These are phyloP conservation scores for Heloderma charlesbogerti DNA, from an alignment of 2,113 vertebrate species.

Conservation along the genomic window DNA sequence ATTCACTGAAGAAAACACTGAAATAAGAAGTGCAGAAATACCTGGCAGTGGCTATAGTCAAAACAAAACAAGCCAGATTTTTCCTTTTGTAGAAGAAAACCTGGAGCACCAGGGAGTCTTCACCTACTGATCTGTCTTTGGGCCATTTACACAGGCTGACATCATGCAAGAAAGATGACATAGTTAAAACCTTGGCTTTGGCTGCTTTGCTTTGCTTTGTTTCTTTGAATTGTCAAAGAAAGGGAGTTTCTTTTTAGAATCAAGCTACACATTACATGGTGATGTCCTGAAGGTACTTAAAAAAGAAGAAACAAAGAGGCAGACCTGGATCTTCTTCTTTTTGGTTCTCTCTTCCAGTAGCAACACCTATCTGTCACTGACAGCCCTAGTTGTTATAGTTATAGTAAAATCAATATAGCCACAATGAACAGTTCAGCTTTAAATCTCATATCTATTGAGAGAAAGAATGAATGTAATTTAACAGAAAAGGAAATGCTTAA, in stretches of 20 bases:
- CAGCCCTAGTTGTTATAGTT: neutral
- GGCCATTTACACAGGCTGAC: slow-evolving; percentile 30
- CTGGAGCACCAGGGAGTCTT: slow-evolving; percentile 38
- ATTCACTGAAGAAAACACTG: neutral
- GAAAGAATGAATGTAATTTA: neutral
- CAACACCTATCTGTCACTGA: neutral
- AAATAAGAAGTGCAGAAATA: slow-evolving; percentile 24
- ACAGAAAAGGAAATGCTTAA: neutral
- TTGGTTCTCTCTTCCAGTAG: neutral
- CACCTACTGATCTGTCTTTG: slow-evolving; percentile 25
- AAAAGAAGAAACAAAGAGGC: neutral
- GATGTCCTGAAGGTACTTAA: neutral
- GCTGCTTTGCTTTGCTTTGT: slow-evolving; percentile 23
- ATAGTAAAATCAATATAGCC: neutral
- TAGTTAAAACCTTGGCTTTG: slow-evolving; percentile 21
- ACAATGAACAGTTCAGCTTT: neutral
- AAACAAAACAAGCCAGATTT: slow-evolving; percentile 10
- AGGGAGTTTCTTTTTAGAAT: slow-evolving; percentile 6
- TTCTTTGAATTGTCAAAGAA: slow-evolving; percentile 20
- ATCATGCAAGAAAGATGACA: slow-evolving; percentile 29
- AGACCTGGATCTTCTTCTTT: neutral
- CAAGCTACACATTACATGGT: slow-evolving; percentile 13
- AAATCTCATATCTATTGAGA: neutral
- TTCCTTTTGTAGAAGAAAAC: slow-evolving; percentile 36
- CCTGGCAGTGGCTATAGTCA: slow-evolving; percentile 28